These are phyloP conservation scores for Todiramphus chloris DNA, from an alignment of 2,113 vertebrate species.

Conservation along the genomic window DNA sequence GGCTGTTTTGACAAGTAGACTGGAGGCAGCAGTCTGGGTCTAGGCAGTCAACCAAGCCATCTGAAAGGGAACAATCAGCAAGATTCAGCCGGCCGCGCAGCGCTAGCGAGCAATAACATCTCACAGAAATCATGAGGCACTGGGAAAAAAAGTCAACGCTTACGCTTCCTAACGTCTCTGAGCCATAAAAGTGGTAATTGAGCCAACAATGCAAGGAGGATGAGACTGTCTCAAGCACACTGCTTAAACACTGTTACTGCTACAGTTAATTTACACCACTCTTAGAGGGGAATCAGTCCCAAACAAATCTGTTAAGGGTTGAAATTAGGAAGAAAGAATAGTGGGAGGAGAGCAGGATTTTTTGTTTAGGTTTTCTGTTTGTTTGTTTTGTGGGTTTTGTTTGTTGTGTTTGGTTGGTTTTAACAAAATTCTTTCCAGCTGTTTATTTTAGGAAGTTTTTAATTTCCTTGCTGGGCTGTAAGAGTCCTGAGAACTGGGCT, in stretches of 20 bases:
- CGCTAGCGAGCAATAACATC: background rate
- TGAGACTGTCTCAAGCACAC: background rate
- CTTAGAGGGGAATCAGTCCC: background rate
- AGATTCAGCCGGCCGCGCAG: background rate
- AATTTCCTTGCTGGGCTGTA: background rate
- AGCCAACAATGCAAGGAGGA: background rate
- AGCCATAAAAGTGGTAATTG: background rate
- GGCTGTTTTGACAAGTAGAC: slow-evolving; percentile 92
- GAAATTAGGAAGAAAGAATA: background rate
- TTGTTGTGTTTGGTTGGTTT: background rate
- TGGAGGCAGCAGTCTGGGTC: slow-evolving; percentile 99
- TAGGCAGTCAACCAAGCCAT: slow-evolving; percentile 96
- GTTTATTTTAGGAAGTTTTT: background rate
- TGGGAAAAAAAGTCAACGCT: background rate
- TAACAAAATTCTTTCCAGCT: background rate
- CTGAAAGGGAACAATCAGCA: slow-evolving; percentile 73
- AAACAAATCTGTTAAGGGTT: background rate
- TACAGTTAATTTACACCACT: background rate
- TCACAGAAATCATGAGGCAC: background rate
- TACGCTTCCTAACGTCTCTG: accelerated
- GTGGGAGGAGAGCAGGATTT: background rate
- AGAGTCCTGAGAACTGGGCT: background rate
- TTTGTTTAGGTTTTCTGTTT: background rate
- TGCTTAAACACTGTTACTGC: background rate
- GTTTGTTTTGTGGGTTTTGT: accelerated